Conservation (phyloP, 2,888 invertebrate genomes). For the Scaptomyza caliginosa region DNA sequence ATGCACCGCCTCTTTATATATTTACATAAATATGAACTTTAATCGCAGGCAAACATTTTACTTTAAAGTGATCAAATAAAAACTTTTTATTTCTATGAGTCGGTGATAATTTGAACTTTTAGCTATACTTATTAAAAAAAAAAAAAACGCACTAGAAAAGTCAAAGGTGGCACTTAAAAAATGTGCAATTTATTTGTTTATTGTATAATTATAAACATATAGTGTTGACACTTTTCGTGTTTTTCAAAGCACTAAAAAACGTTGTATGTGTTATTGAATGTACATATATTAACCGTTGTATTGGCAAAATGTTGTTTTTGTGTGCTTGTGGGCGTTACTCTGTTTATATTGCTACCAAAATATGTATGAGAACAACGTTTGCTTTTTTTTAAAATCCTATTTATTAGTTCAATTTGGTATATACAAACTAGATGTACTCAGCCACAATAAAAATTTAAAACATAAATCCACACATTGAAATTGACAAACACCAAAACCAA, state of each 20-base stretch:
- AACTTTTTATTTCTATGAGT: not conserved
- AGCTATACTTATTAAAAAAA: constrained; percentile 9
- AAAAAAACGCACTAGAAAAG: not conserved
- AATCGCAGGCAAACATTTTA: not conserved
- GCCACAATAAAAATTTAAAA: constrained; percentile 58
- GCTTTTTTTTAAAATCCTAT: constrained; percentile 60
- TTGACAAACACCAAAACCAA: constrained; percentile 3
- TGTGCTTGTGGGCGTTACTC: constrained; percentile 21
- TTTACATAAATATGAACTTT: not conserved
- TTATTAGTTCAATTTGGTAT: constrained; percentile 73
- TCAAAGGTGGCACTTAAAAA: not conserved
- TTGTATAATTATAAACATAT: constrained; percentile 23
- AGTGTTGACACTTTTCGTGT: not conserved
- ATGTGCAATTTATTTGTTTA: constrained; percentile 18
- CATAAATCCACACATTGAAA: constrained; percentile 42
- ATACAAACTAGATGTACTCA: constrained; percentile 47
- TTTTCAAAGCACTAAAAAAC: not conserved
- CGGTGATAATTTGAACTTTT: constrained; percentile 7
- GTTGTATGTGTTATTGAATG: constrained; percentile 11
- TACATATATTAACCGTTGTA: constrained; percentile 8
- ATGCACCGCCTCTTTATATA: not conserved
- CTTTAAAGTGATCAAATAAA: not conserved
- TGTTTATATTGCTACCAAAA: constrained; percentile 16
- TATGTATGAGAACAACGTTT: constrained; percentile 1
- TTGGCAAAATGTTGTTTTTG: constrained; percentile 13